Base-by-base conservation (phyloP, 2,113 vertebrate genomes). In the Colistium nudipinnis region DNA sequence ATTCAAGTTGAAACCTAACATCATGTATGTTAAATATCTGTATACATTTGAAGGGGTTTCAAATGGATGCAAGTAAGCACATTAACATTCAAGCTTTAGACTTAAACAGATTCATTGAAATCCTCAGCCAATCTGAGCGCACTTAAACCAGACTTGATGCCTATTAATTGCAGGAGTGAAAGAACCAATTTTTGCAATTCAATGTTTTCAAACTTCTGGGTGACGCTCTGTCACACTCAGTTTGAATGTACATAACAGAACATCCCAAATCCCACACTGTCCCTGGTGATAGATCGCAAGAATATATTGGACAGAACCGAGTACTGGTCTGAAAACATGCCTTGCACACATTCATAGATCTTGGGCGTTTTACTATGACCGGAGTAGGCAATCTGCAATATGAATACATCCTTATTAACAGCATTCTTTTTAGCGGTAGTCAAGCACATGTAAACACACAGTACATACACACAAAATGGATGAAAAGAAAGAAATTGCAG, bases 61-160 rank as follows among this genome's bases (percentile, higher is more conserved):
- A 56, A 76, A 49, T n/a, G 31, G 39, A 59, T 28, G 22, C 25
- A 48, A 39, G 63, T 59, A 19, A 49, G 38, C 44, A 69, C 57
- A 88, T 92, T 92, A 91, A 92, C 82, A 93, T 92, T 86, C 84
- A 92, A 86, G 78, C 22, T 62, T 74, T 55, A 19, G 56, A 70
- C 86, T 90, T 93, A 93, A 93, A 78, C 83, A 93, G 85, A 93
- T 93, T 87, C 92, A 93, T 92, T 93, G 91, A 92, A 91, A 85
- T 84, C 86, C 87, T 84, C 69, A 49, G 61, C 76, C 76, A 80
- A 47, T 83, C 70, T 16, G 7, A 63, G 53, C 70, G 63, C 54
- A 68, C 65, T 64, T 41, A 10, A 75, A 74, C 67, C 22, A 14
- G 31, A 83, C 76, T 33, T 44, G 22, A 76, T 88, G 63, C 81